Evolutionary conservation across 2,113 vertebrate genomes (phyloP).

Genomic region (Pavo muticus): DNA sequence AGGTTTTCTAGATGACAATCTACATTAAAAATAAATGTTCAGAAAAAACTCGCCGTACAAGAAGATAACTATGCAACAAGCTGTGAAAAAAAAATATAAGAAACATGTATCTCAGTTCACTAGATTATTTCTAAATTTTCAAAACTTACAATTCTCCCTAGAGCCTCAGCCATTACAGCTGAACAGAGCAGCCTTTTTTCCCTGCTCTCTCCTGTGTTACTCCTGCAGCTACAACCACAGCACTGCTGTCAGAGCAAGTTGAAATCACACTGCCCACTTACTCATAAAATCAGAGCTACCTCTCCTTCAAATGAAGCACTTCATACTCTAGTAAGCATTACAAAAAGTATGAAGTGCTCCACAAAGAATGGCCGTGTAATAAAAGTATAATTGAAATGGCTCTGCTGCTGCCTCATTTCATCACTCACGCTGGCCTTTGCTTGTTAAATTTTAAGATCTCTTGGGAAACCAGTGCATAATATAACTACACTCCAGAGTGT

Average conservation of each 20-base stretch:
- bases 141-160: neutral
- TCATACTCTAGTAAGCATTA: constrained; percentile 37
- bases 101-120: neutral
- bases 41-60: neutral
- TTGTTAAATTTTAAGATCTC: constrained; percentile 69
- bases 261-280: constrained; percentile 17
- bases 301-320: neutral
- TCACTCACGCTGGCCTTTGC: constrained; percentile 37
- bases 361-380: constrained; percentile 51
- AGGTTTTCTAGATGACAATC: neutral
- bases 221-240: neutral
- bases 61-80: neutral
- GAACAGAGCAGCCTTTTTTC: neutral
- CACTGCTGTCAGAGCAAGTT: neutral
- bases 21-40: constrained; percentile 1
- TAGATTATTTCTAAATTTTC: neutral
- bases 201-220: neutral
- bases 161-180: neutral
- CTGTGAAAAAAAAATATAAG: neutral
- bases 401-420: constrained; percentile 54
- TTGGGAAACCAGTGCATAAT: constrained; percentile 56
- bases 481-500: constrained; percentile 56
- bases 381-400: constrained; percentile 64
- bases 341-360: neutral
- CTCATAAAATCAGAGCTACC: neutral